phyloP scores from a whole-genome alignment of 1,140 invertebrate species.

The Dreissena rostriformis region DNA sequence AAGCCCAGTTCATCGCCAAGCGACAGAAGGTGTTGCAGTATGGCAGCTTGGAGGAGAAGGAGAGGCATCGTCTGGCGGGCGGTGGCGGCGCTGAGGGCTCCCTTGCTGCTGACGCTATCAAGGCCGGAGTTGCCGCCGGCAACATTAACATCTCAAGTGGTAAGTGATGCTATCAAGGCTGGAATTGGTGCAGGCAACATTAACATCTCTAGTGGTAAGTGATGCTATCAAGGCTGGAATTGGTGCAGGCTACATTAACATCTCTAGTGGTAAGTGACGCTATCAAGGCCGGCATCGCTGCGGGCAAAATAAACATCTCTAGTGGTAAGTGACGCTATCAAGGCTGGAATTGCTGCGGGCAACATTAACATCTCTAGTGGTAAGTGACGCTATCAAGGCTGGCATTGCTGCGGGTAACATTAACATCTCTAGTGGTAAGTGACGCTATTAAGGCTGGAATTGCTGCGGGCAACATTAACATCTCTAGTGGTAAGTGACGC shows the following conservation, averaged over 20 bases:
- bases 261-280: slow-evolving; percentile 71
- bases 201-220: too few relatives aligned
- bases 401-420: slow-evolving; percentile 61
- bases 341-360: too few relatives aligned
- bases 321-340: slow-evolving; percentile 7
- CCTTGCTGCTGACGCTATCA: slow-evolving; percentile 77
- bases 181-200: slow-evolving; percentile 48
- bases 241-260: slow-evolving; percentile 34
- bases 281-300: slow-evolving; percentile 78
- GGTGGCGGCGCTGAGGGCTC: slow-evolving; percentile 60
- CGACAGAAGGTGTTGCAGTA: slow-evolving; percentile 89
- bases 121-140: slow-evolving; percentile 74
- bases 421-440: slow-evolving; percentile 19
- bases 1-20: slow-evolving; percentile 86
- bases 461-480: slow-evolving; percentile 42
- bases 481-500: slow-evolving; percentile 56
- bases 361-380: too few relatives aligned
- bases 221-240: slow-evolving; percentile 80
- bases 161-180: neutral
- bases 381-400: slow-evolving; percentile 80
- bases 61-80: slow-evolving; percentile 83
- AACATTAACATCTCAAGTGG: slow-evolving; percentile 42
- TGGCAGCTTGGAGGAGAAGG: slow-evolving; percentile 92
- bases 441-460: slow-evolving; percentile 79
- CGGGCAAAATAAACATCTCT: slow-evolving; percentile 36